Conservation (phyloP, 1,140 invertebrate species). For the Tetramorium simillimum region DNA sequence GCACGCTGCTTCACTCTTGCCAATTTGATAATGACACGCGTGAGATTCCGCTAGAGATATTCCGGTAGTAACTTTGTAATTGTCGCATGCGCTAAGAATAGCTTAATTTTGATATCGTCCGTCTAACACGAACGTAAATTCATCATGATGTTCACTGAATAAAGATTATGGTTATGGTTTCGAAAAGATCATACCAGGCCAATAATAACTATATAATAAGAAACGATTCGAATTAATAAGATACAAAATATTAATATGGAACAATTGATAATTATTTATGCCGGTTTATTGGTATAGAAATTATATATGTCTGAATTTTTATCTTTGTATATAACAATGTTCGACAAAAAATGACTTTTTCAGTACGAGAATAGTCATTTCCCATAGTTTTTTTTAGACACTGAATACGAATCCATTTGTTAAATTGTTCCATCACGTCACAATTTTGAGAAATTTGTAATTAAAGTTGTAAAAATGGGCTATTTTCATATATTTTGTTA, state of each 20-base stretch:
- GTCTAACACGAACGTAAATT: conserved; percentile 53
- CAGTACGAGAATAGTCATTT: too few relatives aligned
- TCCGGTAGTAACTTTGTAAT: conserved; percentile 31
- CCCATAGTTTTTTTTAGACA: too few relatives aligned
- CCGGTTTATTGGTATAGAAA: neutral
- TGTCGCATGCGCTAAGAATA: neutral
- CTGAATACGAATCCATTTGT: too few relatives aligned
- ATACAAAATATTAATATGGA: neutral
- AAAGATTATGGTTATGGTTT: neutral
- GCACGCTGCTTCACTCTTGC: conserved; percentile 24
- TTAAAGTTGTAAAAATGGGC: too few relatives aligned
- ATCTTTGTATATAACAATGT: neutral
- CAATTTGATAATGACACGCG: conserved; percentile 55
- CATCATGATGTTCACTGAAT: neutral
- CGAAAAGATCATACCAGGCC: neutral
- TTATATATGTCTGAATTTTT: neutral
- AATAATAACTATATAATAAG: neutral
- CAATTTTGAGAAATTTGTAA: too few relatives aligned
- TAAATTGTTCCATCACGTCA: too few relatives aligned
- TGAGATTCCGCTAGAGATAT: conserved; percentile 44
- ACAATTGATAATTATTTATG: neutral
- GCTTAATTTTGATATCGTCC: conserved; percentile 5
- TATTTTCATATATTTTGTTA: too few relatives aligned
- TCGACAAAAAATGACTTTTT: too few relatives aligned
- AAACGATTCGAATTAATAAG: conserved; percentile 8